These are phyloP conservation scores for Panthera uncia DNA, from an alignment of 2,113 vertebrate genomes.

Conservation along the genomic window DNA sequence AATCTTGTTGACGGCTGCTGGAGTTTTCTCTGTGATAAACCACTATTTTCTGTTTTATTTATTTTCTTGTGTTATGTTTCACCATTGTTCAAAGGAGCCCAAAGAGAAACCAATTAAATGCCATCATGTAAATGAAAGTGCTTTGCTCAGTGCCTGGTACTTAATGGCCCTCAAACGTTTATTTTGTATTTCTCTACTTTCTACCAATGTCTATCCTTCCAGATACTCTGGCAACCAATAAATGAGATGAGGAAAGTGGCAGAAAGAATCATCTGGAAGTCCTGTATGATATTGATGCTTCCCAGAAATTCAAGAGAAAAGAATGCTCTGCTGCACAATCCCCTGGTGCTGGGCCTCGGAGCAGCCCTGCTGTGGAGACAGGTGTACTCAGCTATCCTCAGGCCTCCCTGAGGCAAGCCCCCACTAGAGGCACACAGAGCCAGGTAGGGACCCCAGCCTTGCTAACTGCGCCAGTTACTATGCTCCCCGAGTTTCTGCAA, in stretches of 20 bases:
- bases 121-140: not conserved
- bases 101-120: not conserved
- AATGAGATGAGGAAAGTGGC: not conserved
- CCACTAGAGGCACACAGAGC: not conserved
- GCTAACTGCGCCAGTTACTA: not conserved
- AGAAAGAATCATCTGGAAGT: not conserved
- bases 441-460: not conserved
- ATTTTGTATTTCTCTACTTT: not conserved
- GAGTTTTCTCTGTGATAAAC: not conserved
- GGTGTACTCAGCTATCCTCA: not conserved
- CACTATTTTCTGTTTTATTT: not conserved
- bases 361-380: accelerated
- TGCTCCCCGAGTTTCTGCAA: not conserved
- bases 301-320: not conserved
- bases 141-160: not conserved
- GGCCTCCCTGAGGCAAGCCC: not conserved
- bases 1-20: not conserved
- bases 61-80: not conserved
- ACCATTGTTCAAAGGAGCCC: not conserved
- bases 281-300: not conserved
- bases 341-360: not conserved
- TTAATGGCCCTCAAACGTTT: not conserved
- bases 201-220: not conserved
- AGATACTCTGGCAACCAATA: not conserved
- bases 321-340: not conserved